Evolutionary conservation across 2,888 invertebrate genomes (phyloP), one percentile per base, ranked within the genome.

Genomic region (Amblyjoppa fuscipennis): DNA sequence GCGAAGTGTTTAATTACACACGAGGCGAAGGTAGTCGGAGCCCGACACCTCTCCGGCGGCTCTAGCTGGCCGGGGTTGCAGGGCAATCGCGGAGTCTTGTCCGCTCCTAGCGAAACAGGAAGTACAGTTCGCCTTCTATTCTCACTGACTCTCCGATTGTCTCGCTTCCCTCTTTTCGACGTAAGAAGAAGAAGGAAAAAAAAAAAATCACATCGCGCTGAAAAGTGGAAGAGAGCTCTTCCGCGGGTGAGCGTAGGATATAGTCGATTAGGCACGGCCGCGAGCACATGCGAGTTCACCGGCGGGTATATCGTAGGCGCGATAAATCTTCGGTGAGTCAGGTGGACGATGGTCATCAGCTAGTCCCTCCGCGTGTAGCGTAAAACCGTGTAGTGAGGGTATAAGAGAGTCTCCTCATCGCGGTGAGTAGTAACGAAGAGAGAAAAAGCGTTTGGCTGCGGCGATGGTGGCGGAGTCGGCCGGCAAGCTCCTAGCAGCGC

Each of bases 261-360:
- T 59, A 70, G 56, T 64, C 81, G 87, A 89, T 89, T 89, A 89
- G 89, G 83, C 82, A 88, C 80, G 87, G 87, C 70, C 81, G 64
- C 61, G 59, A 64, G 76, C 66, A 68, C 76, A 81, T 79, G 84
- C 69, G 86, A 85, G 87, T 88, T 85, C 85, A 87, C 53, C 84
- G 51, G 41, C 66, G 82, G 71, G 75, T 61, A 79, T 79, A 74
- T 90, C 91, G 91, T 90, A 92, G 89, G 90, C 91, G 90, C 93
- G 91, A 93, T 93, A 93, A 93, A 93, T 93, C 93, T 93, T 89
- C 51, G 51, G 71, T 77, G 90, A 92, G 93, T 93, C 93, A 93
- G 93, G 93, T 93, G 93, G 93, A 93, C 93, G 93, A 93, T 93
- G 93, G 92, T 92, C 93, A 93, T 93, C 93, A 93, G 93, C 90